Base-by-base conservation (phyloP, 2,888 invertebrate species). In the Drosophila glabriapex region DNA sequence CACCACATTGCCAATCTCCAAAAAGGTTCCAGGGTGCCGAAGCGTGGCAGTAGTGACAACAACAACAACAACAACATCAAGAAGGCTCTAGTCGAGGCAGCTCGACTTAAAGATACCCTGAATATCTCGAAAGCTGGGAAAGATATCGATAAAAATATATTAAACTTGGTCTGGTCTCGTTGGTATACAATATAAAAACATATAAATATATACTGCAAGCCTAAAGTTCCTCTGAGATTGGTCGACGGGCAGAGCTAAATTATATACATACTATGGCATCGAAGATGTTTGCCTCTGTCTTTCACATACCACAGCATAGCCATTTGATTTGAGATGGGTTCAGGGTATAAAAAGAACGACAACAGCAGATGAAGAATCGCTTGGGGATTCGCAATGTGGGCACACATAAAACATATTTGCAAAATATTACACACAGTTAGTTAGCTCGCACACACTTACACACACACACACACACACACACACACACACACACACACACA, bases 351-450 rank as follows among this genome's bases (percentile, higher is more conserved):
- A 9, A 25, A 16, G 16, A 68, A 53, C 31, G 62, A 65, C 31
- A 54, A 25, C 29, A 28, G 68, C 73, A 64, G 66, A 69, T 74
- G 67, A 56, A 76, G 73, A 77, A 70, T 81, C 72, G 76, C 35
- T 64, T 35, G 50, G 52, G 77, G 76, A 81, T 76, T 82, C 77
- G 54, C 78, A 78, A 78, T 82, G 71, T 80, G 78, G 43, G 75
- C 64, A 75, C 66, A 80, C 84, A 80, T 85, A 86, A 83, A 86
- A 73, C 89, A 86, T 87, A 86, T 87, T 86, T 75, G 71, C 78
- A 77, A 82, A 89, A 87, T 85, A 87, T 85, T 78, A 76, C 78
- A 78, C 76, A 62, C 63, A 70, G 83, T 78, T 88, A 88, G 83
- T 84, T 82, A 75, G 82, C 77, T 75, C 39, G 33, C 50, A 53